Evolutionary conservation across 2,113 vertebrate species (phyloP).

Genomic region (Edolisoma coerulescens): DNA sequence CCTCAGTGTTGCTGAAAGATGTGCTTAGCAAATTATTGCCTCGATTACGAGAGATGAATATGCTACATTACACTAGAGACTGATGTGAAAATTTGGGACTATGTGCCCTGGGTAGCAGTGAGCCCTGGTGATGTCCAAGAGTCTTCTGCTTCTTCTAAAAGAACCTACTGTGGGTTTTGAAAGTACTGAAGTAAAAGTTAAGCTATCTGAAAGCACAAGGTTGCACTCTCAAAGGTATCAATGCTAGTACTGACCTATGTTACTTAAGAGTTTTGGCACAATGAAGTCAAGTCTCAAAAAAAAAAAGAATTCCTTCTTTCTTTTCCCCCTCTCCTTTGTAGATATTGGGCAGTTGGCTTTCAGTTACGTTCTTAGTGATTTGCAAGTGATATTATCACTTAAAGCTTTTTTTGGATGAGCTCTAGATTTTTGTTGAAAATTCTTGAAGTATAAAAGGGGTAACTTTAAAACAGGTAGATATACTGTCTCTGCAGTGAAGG

Average conservation of each 20-base stretch:
- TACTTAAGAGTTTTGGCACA: neutral
- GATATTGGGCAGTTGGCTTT: neutral
- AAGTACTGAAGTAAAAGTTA: neutral
- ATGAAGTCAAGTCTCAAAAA: neutral
- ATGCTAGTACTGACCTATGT: neutral
- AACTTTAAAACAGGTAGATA: neutral
- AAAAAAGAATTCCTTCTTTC: neutral
- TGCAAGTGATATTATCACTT: neutral
- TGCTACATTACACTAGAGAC: neutral
- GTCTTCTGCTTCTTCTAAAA: neutral
- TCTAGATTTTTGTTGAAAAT: neutral
- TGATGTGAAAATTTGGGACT: neutral
- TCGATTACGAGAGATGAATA: accelerated
- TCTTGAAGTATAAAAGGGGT: neutral
- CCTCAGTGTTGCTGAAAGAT: neutral
- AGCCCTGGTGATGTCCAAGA: neutral
- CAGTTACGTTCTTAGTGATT: neutral
- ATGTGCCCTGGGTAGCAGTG: neutral
- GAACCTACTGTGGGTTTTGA: neutral
- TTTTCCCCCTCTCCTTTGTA: neutral
- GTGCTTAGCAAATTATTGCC: neutral
- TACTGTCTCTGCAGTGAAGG: neutral
- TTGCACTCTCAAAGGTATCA: neutral
- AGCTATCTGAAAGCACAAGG: neutral
- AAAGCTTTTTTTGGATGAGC: neutral